Conservation (phyloP, 1,140 invertebrate genomes). For the Brachionus asplanchnoidis region DNA sequence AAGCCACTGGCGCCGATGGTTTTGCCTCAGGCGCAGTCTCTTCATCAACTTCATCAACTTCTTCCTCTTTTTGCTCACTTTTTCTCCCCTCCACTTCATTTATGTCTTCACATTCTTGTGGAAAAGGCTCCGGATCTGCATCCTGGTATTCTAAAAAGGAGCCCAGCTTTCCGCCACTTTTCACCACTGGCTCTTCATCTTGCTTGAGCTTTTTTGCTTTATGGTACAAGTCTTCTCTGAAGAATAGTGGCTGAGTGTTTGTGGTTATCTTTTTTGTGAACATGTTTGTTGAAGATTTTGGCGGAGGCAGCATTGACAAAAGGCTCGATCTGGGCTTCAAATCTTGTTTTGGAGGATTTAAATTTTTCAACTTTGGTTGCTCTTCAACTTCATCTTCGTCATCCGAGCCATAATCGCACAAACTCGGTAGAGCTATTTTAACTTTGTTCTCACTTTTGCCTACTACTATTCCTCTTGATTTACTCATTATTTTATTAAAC, state of each 20-base stretch:
- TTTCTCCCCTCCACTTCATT: neutral
- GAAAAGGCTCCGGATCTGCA: neutral
- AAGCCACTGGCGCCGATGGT: neutral
- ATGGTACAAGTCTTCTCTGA: neutral
- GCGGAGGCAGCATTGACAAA: constrained; percentile 2
- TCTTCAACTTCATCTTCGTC: neutral
- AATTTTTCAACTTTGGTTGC: neutral
- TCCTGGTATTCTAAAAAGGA: neutral
- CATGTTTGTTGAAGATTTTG: neutral
- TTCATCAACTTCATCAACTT: neutral
- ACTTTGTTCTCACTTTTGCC: neutral
- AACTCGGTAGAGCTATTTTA: constrained; percentile 3
- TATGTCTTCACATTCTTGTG: neutral
- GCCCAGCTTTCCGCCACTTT: neutral
- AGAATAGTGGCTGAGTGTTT: neutral
- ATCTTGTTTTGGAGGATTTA: constrained; percentile 2
- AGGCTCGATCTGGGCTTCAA: neutral
- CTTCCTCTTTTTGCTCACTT: neutral
- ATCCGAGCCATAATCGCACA: constrained; percentile 2
- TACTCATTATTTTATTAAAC: neutral
- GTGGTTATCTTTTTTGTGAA: neutral
- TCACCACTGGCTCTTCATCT: neutral
- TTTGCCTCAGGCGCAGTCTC: neutral
- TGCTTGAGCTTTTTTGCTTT: neutral
- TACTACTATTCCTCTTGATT: neutral